Evolutionary conservation across 1,140 invertebrate genomes (phyloP), one percentile per base, ranked within the genome.

Genomic region (Homarus americanus): DNA sequence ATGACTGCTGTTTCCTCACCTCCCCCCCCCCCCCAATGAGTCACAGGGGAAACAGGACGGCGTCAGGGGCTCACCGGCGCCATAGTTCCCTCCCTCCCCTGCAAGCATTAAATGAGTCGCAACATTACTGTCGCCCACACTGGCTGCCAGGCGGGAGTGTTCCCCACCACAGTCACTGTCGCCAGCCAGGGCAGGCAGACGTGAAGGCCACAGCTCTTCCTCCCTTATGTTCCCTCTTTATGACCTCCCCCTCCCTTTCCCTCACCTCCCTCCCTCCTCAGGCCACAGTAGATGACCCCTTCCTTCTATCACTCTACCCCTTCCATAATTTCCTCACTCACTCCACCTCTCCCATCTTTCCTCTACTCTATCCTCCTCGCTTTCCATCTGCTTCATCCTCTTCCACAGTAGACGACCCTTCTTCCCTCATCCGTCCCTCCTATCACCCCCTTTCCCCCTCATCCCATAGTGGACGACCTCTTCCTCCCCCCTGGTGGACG

Each of bases 91-190:
- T 17, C 75, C 79, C 49, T 53, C 34, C 79, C 41, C 44, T 0
- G 32, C 49, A 82, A 41, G 58, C 79, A 38, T 38, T 82, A 63
- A 82, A 82, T 82, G 79, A 82, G 79, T 82, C 79, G 79, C 28
- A 17, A 63, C 79, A 82, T 82, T 82, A 63, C 49, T 82, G 79
- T 82, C 79, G 79, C 49, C 79, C 79, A 63, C 28, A 36, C 53
- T 28, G 63, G 4, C 3, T 4, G 5, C n/a, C n/a, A 69, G 63
- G 2, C 24, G 20, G 9, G n/a, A 32, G n/a, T 32, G n/a, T 32
- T 28, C 63, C 63, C 63, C 5, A 5, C 24, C 24, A 4, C n/a
- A 28, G 63, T 69, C 63, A 58, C 53, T 2, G 20, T 2, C 28
- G 1, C n/a, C n/a, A 5, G 24, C n/a, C 4, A 7, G n/a, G 53